A percentile compares a stretch with the other conserved stretches of the same genome.
Evolutionary conservation across 1,140 invertebrate genomes (phyloP).

Genomic region (Bombyx mori): DNA sequence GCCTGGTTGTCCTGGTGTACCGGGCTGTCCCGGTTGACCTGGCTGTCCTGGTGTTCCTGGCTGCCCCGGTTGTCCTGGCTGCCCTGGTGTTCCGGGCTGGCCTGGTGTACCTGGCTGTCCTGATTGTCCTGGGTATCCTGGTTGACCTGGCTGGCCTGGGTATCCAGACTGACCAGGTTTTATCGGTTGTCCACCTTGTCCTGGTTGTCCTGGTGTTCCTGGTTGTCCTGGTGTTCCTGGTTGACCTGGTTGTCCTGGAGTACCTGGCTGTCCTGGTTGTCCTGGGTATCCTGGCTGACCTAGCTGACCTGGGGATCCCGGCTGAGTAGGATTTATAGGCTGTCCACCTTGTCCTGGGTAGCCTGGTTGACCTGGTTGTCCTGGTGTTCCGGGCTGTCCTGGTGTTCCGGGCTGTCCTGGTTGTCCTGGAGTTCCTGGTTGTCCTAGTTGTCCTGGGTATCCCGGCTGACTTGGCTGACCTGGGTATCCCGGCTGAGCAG

Average conservation of each 20-base stretch:
- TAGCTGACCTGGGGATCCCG: constrained; percentile 21
- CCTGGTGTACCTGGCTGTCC: constrained; percentile 12
- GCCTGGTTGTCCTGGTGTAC: constrained; percentile 4
- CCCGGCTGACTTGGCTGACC: constrained; percentile 23
- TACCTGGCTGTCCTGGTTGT: constrained; percentile 13
- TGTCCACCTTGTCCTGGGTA: constrained; percentile 2
- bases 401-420: constrained; percentile 16
- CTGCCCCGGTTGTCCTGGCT: constrained; percentile 12
- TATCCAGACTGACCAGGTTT: constrained; percentile 16
- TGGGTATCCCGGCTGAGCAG: constrained; percentile 14
- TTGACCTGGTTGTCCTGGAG: constrained; percentile 14
- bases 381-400: constrained; percentile 18
- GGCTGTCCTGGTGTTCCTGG: constrained; percentile 11
- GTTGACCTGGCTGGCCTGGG: constrained; percentile 15
- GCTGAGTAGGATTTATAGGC: constrained; percentile 13
- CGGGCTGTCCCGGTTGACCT: constrained; percentile 17
- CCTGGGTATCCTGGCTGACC: constrained; percentile 15
- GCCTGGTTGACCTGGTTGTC: constrained; percentile 10
- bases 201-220: constrained; percentile 15
- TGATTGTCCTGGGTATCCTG: constrained; percentile 6
- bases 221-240: constrained; percentile 21
- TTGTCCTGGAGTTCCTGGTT: constrained; percentile 15
- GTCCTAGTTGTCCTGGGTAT: constrained; percentile 22
- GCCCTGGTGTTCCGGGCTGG: constrained; percentile 9
- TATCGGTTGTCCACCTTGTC: constrained; percentile 11